These are phyloP conservation scores for Zaprionus capensis DNA, from an alignment of 1,140 invertebrate species.

Conservation along the genomic window DNA sequence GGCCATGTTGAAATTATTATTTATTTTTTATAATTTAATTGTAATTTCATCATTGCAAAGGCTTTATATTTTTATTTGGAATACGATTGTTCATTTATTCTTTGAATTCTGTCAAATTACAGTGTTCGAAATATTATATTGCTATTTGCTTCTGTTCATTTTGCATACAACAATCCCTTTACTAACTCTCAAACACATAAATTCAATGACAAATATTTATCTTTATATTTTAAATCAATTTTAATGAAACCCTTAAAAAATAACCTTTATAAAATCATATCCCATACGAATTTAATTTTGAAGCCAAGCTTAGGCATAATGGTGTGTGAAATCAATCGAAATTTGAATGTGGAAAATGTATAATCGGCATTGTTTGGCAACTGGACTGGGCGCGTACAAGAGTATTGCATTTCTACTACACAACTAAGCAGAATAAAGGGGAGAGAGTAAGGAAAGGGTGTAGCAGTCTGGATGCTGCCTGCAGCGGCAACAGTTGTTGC, in stretches of 20 bases:
- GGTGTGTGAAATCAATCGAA: neutral
- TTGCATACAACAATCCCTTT: no score
- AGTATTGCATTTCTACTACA: constrained; percentile 66
- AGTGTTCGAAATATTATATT: no score
- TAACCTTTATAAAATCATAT: neutral
- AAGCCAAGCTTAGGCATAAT: neutral
- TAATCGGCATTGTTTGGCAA: constrained; percentile 7
- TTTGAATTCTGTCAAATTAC: no score
- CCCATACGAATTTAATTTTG: neutral
- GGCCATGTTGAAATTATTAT: no score
- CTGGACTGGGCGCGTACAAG: constrained; percentile 37
- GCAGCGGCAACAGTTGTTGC: constrained; percentile 65
- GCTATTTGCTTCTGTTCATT: no score
- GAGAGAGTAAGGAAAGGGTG: neutral
- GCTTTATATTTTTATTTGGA: no score
- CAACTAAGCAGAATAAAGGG: constrained; percentile 18
- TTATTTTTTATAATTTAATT: no score
- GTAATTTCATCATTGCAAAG: no score
- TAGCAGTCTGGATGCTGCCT: constrained; percentile 4
- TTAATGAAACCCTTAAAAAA: neutral
- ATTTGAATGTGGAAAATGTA: constrained; percentile 27
- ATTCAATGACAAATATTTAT: no score
- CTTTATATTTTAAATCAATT: no score
- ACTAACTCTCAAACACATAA: no score
- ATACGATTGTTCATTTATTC: no score